These are phyloP conservation scores for Actinemys pallida DNA, from an alignment of 2,113 vertebrate species.

Conservation along the genomic window DNA sequence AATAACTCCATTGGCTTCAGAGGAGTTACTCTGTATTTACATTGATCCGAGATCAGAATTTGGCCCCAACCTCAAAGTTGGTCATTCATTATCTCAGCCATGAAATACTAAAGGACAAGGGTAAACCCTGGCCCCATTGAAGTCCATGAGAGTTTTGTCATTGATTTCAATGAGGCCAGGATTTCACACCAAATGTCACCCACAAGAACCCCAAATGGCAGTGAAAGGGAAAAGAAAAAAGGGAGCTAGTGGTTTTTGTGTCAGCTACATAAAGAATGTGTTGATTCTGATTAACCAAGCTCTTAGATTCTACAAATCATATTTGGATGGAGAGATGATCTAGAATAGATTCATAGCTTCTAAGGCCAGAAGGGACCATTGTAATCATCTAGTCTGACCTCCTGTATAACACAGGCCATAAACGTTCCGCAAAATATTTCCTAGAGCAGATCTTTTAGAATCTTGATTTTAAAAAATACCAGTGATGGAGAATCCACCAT, in stretches of 20 bases:
- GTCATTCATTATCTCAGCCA: background rate
- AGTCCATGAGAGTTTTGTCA: background rate
- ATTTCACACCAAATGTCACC: background rate
- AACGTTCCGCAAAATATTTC: background rate
- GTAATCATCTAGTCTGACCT: too few relatives aligned
- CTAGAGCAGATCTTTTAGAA: background rate
- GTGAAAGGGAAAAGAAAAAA: background rate
- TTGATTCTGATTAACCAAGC: background rate
- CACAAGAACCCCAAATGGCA: background rate
- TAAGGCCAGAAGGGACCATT: too few relatives aligned
- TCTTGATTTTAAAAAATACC: background rate
- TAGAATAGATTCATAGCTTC: too few relatives aligned
- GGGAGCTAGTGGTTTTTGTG: background rate
- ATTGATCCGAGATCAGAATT: background rate
- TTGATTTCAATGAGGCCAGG: background rate
- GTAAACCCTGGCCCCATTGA: background rate
- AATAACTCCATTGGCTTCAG: background rate
- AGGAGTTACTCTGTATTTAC: background rate
- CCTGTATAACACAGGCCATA: background rate
- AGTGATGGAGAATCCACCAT: too few relatives aligned
- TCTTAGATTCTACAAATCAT: too few relatives aligned
- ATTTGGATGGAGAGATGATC: too few relatives aligned
- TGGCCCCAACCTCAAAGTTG: background rate
- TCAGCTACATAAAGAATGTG: background rate
- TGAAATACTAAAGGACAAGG: background rate